Base-by-base conservation (phyloP, 2,888 invertebrate genomes). In the Imbricaverruca yamaguchii region DNA sequence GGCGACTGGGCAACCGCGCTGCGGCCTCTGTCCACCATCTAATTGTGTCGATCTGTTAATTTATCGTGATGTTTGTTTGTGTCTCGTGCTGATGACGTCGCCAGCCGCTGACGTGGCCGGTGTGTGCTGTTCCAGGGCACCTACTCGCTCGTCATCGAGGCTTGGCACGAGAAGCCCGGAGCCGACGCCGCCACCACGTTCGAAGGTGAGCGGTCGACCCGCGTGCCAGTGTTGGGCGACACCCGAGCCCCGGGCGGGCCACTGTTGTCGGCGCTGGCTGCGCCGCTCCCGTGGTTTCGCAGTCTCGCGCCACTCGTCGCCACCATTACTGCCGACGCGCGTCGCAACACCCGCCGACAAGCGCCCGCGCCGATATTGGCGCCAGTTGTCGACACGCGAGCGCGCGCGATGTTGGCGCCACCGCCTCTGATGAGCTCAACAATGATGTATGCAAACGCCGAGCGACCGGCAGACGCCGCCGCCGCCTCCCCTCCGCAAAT, bases 61-160 rank as follows among this genome's bases (percentile, higher is more conserved):
- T 39, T 39, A 39, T 39, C 4, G 39, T 39, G 39, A 4, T 39
- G 39, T 39, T 39, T 39, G 39, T 39, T 39, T 39, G 39, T 39
- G 39, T 39, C 39, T 39, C 39, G 39, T 39, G 39, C 39, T 39
- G 39, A 39, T 39, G 39, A 39, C 39, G 39, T 39, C 39, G 39
- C 1, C 39, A 1, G 39, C 39, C 39, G 39, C 39, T 39, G 39
- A 39, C 39, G 39, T 39, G 39, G 39, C 39, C 39, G 39, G 39
- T 39, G 39, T 39, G 39, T 39, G 39, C 59, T 59, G 74, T 74
- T 74, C 21, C 93, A 97, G 97, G 96, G 96, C 86, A 95, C 96
- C 86, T 97, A 97, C 90, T 96, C 97, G 86, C 91, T 98, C 87
- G 97, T 98, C 88, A 93, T 98, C 86, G 97, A 97, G 90, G 97